Conservation (phyloP, 1,140 invertebrate species). For the Danaus melanippus region DNA sequence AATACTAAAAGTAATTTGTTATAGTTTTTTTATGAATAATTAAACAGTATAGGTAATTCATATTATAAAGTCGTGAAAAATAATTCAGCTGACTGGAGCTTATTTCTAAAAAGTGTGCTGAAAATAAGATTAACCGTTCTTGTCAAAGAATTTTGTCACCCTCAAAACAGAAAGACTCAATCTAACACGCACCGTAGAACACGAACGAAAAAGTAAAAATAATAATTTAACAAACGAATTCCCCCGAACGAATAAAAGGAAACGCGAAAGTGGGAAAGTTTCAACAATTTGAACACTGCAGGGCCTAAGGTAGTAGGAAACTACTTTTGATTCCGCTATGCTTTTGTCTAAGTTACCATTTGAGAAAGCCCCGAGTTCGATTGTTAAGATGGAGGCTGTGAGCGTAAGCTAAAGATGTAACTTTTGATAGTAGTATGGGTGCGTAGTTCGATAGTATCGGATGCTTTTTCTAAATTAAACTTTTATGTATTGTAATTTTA, state of each 20-base stretch:
- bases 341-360: constrained; percentile 68
- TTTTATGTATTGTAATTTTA: constrained; percentile 28
- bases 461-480: constrained; percentile 46
- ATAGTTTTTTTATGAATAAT: too few species aligned
- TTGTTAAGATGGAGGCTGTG: constrained; percentile 40
- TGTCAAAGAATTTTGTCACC: constrained; percentile 34
- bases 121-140: constrained; percentile 33
- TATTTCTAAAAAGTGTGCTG: constrained; percentile 15
- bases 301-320: constrained; percentile 54
- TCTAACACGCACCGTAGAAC: constrained; percentile 45
- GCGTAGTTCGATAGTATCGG: constrained; percentile 25
- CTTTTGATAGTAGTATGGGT: constrained; percentile 31
- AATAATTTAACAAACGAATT: constrained; percentile 64
- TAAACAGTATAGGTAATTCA: too few species aligned
- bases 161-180: constrained; percentile 30
- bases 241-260: constrained; percentile 57
- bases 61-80: too few species aligned
- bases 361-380: constrained; percentile 51
- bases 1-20: not conserved
- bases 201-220: constrained; percentile 49
- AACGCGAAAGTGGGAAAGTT: constrained; percentile 64
- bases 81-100: constrained; percentile 9
- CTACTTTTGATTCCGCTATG: constrained; percentile 61
- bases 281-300: constrained; percentile 52
- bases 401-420: constrained; percentile 45